Base-by-base conservation (phyloP, 2,113 vertebrate genomes). In the Plectropomus leopardus region DNA sequence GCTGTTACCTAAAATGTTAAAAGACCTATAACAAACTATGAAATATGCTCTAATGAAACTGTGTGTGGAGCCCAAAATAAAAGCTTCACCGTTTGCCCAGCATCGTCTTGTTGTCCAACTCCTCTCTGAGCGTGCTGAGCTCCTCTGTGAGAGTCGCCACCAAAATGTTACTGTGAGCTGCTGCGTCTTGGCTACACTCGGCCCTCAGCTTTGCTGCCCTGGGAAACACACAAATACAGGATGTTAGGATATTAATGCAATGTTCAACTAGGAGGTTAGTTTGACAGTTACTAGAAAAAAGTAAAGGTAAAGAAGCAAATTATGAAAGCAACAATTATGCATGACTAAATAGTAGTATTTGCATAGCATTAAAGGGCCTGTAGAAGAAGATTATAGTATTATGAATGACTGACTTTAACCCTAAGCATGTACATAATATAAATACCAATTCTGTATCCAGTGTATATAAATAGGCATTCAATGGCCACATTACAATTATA, bases 121-220 rank as follows among this genome's bases (percentile, higher is more conserved):
- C 95, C 0, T 92, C 88, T 90, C 96, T 95, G 86, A 98, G 84
- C 11, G 84, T 74, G 78, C 89, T 95, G 82, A 95, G 95, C 77
- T 96, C 94, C 53, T 96, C 95, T 59, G 92, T 95, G n/a, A 96
- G 94, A 67, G 92, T 93, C 28, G 94, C 94, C 71, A 97, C 86
- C 59, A 89, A 50, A 9, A 92, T 92, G 72, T 96, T 96, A 79
- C 95, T 96, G 92, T 96, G 95, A 82, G 88, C 90, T n/a, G 95
- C 91, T 61, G 87, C 95, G 90, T 95, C 96, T 84, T 88, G 95
- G 57, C 92, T 95, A 84, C 95, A 92, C 23, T 95, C 93, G 36
- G 96, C 93, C 80, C 94, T 96, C 78, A 96, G 88, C 95, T 98
- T 95, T 64, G 95, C 89, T 78, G 94, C 92, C 91, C 98, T 99